Base-by-base conservation (phyloP, 92 coral and sea anemone species). In the Diadumene lineata region DNA sequence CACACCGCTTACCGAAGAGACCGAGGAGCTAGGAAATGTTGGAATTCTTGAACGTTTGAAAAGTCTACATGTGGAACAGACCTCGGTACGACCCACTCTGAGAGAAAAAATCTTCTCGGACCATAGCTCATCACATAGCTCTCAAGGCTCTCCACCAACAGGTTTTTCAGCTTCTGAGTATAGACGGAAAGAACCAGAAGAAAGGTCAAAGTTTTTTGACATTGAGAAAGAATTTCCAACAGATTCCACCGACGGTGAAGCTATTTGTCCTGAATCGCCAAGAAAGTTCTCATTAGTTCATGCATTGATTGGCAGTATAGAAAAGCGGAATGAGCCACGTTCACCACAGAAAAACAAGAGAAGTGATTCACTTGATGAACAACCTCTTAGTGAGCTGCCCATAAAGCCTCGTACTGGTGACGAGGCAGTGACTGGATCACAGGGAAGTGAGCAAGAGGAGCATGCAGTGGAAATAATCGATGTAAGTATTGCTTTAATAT, bases 301-400 rank as follows among this genome's bases (percentile, higher is more conserved):
- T 28, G 85, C 92, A 1, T 70, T 87, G 25, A 87, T 87, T 1
- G 85, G 88, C 27, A 83, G 88, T 48, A 87, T 87, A 33, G 92
- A 87, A 34, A 82, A 74, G 56, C 53, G 88, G 60, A 79, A 77
- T 62, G 61, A 43, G 10, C 70, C 72, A 13, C 64, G 73, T 64
- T 19, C 63, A 63, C 32, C 46, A 31, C 30, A 13, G 34, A 57
- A 1, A 32, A 72, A 72, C 32, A 72, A 72, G 34, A 56, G 43
- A 28, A 30, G 18, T 1, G 68, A 62, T 31, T 62, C 66, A 19
- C 1, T 16, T 60, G 79, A 60, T 60, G 21, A n/a, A 11, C 23
- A 26, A 30, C 29, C 44, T 61, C 31, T 17, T 43, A 31, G 70
- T 60, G 60, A 34, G 11, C 13, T n/a, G 23, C 66, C 82, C 68